Percentiles rank a stretch among this genome's conserved stretches.
These are phyloP conservation scores for Tetropium fuscum DNA, from an alignment of 2,888 invertebrate genomes.

Conservation along the genomic window DNA sequence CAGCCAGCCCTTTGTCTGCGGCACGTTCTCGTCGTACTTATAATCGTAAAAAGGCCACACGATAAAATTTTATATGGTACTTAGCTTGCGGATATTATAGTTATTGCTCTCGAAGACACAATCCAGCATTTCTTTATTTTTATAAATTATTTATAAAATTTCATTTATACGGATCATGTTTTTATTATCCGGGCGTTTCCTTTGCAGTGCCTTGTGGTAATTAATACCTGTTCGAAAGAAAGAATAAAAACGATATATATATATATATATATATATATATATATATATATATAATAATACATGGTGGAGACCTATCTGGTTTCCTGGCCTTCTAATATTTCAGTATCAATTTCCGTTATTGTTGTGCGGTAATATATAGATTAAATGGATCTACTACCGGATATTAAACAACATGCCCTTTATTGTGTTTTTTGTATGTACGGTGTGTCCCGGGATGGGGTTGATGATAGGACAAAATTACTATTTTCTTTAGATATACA, in stretches of 20 bases:
- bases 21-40: slow-evolving; percentile 20
- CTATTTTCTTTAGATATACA: too few species aligned
- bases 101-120: slow-evolving; percentile 1
- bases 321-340: neutral
- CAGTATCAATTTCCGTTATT: too few species aligned
- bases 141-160: slow-evolving; percentile 33
- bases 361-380: too few species aligned
- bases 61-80: slow-evolving; percentile 28
- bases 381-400: too few species aligned
- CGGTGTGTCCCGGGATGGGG: too few species aligned
- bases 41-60: slow-evolving; percentile 19
- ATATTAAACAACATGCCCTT: too few species aligned
- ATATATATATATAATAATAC: neutral
- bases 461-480: too few species aligned
- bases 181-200: neutral
- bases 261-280: too few species aligned
- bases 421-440: too few species aligned
- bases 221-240: neutral
- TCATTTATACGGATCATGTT: slow-evolving; percentile 15
- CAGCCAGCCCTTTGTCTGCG: slow-evolving; percentile 7
- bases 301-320: neutral
- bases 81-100: neutral
- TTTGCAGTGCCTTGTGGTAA: neutral
- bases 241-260: too few species aligned
- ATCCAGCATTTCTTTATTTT: slow-evolving; percentile 12